Evolutionary conservation across 2,797 vertebrate genomes (phyloP), one percentile per base, ranked within the genome.

Genomic region (Schizopygopsis pylzovi): DNA sequence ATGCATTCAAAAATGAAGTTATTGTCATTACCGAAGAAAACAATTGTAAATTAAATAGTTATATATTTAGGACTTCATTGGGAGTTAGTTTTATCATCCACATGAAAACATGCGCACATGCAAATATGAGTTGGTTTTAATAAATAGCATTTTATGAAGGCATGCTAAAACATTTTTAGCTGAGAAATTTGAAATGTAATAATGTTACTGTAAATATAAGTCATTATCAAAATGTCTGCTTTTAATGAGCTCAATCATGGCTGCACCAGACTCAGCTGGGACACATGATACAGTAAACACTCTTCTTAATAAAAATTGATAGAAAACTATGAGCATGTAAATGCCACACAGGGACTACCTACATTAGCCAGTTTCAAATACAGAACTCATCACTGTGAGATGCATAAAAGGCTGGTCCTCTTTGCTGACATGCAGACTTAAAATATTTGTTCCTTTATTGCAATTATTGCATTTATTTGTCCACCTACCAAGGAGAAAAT

Each of bases 221-320:
- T 25, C 41, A 45, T 47, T 47, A 9, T 49, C n/a, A 8, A 15
- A 72, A 73, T 28, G 22, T 47, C 43, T 73, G 13, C 25, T 49
- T 75, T 75, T 49, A 49, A 75, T 75, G 45, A 75, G 25, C 15
- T 49, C 71, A 75, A 9, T 49, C 45, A 73, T 73, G 45, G n/a
- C 43, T 73, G 15, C 45, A 73, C 16, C n/a, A 72, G 70, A 22
- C 16, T 43, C 20, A 71, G 15, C 71, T 49, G 45, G 45, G 71
- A 49, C 45, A 33, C 45, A 49, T 28, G 3, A 25, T 10, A 4
- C 45, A 25, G 28, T 33, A 49, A 75, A 49, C 25, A 49, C 9
- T 75, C 45, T 49, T 49, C 33, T 49, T 75, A 28, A 75, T 75
- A 75, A 52, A 75, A 52, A 4, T 28, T 75, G 3, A 49, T 73